These are phyloP conservation scores for Saxidomus purpurata DNA, from an alignment of 1,140 invertebrate genomes.

Conservation along the genomic window DNA sequence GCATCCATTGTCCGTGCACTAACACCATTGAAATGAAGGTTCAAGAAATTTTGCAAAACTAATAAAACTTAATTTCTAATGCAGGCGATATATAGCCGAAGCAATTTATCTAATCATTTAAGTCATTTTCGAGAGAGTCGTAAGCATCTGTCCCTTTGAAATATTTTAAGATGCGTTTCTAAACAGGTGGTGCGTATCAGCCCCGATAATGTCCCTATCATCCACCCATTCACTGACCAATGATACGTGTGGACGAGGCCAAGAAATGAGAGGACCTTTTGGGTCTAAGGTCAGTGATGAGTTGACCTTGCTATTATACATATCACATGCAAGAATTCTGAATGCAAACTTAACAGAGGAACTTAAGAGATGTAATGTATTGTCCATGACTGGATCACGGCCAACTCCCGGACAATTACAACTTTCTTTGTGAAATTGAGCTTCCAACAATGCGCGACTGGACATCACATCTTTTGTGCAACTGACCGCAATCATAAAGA, in stretches of 20 bases:
- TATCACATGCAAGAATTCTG: constrained; percentile 64
- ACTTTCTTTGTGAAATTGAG: constrained; percentile 69
- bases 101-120: constrained; percentile 69
- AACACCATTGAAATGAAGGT: constrained; percentile 48
- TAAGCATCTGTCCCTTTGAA: constrained; percentile 66
- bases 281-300: constrained; percentile 58
- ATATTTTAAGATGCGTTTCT: constrained; percentile 58
- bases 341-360: constrained; percentile 55
- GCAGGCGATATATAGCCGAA: constrained; percentile 58
- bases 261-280: constrained; percentile 53
- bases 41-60: constrained; percentile 68
- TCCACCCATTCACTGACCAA: constrained; percentile 59
- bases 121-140: constrained; percentile 61
- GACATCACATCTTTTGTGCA: constrained; percentile 68
- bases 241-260: constrained; percentile 50
- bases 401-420: constrained; percentile 55
- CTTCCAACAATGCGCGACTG: constrained; percentile 53
- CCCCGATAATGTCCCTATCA: constrained; percentile 55
- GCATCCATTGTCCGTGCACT: constrained; percentile 12
- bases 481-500: constrained; percentile 65
- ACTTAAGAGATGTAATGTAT: constrained; percentile 57
- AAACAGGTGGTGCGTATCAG: constrained; percentile 67
- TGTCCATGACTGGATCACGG: constrained; percentile 35
- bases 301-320: constrained; percentile 65
- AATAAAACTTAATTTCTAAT: constrained; percentile 70